Evolutionary conservation across 2,888 invertebrate genomes (phyloP).

Genomic region (Spialia ferax): DNA sequence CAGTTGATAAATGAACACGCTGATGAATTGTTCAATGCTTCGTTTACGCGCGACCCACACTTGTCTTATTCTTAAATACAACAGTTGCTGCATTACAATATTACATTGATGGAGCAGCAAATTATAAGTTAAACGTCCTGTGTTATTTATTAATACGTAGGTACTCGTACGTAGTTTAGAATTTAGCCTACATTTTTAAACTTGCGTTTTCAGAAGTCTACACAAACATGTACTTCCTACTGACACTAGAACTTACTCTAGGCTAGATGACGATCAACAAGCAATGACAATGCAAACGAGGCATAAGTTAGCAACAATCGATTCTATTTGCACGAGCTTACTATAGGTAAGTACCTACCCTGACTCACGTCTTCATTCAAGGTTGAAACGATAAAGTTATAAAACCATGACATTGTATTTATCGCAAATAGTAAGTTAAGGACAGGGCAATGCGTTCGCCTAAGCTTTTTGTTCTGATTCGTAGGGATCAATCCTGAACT

Average conservation of each 20-base stretch:
- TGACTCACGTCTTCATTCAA: slow-evolving; percentile 22
- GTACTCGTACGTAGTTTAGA: neutral
- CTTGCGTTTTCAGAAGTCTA: neutral
- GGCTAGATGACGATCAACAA: neutral
- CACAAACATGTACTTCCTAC: neutral
- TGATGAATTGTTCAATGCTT: slow-evolving; percentile 2
- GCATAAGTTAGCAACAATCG: slow-evolving; percentile 10
- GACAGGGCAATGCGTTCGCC: too few relatives aligned
- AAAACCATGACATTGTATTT: too few relatives aligned
- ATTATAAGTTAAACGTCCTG: too few relatives aligned
- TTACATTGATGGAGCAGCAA: too few relatives aligned
- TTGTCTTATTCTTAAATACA: too few relatives aligned
- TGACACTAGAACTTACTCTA: slow-evolving; percentile 1
- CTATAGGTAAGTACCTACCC: too few relatives aligned
- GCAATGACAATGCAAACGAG: slow-evolving; percentile 22
- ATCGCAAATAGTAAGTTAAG: too few relatives aligned
- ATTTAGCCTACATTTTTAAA: neutral
- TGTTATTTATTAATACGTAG: too few relatives aligned
- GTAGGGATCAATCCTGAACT: too few relatives aligned
- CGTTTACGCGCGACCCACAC: neutral
- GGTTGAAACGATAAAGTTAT: slow-evolving; percentile 8
- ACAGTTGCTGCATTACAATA: too few relatives aligned
- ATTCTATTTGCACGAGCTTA: slow-evolving; percentile 18
- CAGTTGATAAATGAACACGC: neutral
- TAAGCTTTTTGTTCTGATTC: too few relatives aligned